Evolutionary conservation across 2,797 vertebrate species (phyloP), one percentile per base, ranked within the genome.

Genomic region (Lithobates sylvaticus): DNA sequence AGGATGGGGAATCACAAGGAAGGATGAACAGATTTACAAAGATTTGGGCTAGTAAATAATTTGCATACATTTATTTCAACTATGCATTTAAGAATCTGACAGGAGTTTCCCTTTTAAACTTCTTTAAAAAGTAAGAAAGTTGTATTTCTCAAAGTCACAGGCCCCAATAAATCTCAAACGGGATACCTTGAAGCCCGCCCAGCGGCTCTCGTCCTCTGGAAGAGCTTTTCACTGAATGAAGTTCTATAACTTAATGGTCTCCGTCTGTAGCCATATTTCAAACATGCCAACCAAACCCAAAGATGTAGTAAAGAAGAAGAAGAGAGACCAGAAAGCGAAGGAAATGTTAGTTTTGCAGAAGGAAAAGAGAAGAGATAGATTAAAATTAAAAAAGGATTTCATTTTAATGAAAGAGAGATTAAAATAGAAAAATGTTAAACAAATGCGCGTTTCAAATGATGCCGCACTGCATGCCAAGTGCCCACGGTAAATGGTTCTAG

Each of bases 201-300:
- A 42, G 96, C 95, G 12, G 96, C 96, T 93, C 96, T 96, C 86
- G 96, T 96, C 89, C 96, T 95, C 92, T 98, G 97, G 91, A 98
- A 97, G 69, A 98, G 96, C 92, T 97, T 99, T 94, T 98, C 97
- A 94, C 93, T 94, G 93, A 94, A 94, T 91, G 93, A 93, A 84
- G 97, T 96, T 93, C 96, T 97, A 96, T 96, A 98, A 94, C 96
- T 97, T 94, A 99, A 94, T 87, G 97, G 97, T 78, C 96, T 96
- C 83, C 95, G 94, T 95, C 96, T 99, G 94, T 89, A 85, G 92
- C 93, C 93, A 88, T 8, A 90, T 88, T 91, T 91, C 90, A 93
- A 88, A 89, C 64, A 90, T 90, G 93, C 81, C 88, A 90, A 92
- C 79, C 91, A 92, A 92, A 93, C 90, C 89, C 91, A 93, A 91